Evolutionary conservation across 2,797 vertebrate species (phyloP), one percentile per base, ranked within the genome.

Genomic region (Silurus lanzhouensis): DNA sequence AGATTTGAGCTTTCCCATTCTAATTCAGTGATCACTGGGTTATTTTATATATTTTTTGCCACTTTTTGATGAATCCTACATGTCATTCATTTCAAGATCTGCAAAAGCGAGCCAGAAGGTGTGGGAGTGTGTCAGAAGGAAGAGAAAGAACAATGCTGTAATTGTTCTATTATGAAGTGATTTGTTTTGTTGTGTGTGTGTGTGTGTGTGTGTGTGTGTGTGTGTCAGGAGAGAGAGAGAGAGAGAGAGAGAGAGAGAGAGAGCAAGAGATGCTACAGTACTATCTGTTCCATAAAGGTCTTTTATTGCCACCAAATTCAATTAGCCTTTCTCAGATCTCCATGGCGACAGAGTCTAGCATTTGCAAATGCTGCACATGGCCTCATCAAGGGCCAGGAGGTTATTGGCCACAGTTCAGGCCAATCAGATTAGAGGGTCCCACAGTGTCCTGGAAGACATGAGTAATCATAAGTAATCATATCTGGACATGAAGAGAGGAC

Each of bases 361-460:
- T 91, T 91, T 70, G 85, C 87, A 94, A 94, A 94, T 91, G 92
- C 87, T 87, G 91, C 91, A 92, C 90, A 90, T 91, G 91, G 91
- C 90, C 91, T 92, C 88, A 89, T 89, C 88, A 89, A 92, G 88
- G 91, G 91, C 92, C 83, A 80, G 92, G 87, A 88, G 91, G 89
- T 89, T 86, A 85, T 92, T 94, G 92, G 91, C 92, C 90, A 88
- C 88, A 89, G 89, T 91, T 92, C 91, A 86, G 64, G 80, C 92
- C 95, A 94, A 95, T 95, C 90, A 87, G 91, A 96, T 95, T 95
- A 95, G 83, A 82, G 89, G 52, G 86, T 93, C 91, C 89, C 91
- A 86, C 84, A 91, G 91, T 90, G 89, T 87, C 89, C 85, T 86
- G 86, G 70, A 19, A 87, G 90, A 90, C 92, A 94, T 92, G 89